Evolutionary conservation across 2,888 invertebrate species (phyloP).

Genomic region (Caenorhabditis doughertyi): DNA sequence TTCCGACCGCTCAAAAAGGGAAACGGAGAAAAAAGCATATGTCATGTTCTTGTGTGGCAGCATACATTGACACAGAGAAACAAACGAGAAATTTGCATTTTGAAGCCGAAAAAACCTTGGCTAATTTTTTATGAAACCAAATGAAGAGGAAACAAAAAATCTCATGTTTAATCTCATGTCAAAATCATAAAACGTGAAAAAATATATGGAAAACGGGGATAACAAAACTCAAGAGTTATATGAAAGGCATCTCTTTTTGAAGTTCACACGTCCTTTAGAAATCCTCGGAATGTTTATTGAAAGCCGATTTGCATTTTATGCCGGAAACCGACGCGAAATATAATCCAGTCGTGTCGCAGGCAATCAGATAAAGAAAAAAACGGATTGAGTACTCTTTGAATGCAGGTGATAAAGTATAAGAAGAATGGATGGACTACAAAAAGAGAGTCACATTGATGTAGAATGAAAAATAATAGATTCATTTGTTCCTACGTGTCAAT

Average conservation of each 20-base stretch:
- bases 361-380: neutral
- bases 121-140: neutral
- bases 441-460: no score
- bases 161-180: neutral
- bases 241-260: neutral
- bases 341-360: neutral
- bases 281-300: neutral
- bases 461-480: no score
- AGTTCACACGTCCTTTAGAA: neutral
- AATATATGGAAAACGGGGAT: neutral
- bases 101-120: neutral
- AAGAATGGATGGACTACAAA: neutral
- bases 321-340: neutral
- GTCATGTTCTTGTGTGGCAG: conserved; percentile 2
- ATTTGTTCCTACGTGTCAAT: no score
- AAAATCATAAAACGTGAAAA: neutral
- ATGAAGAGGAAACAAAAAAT: neutral
- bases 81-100: conserved; percentile 29
- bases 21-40: conserved; percentile 2
- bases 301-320: neutral
- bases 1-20: no score
- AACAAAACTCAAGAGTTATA: neutral
- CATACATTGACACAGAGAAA: conserved; percentile 13
- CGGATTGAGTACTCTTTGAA: neutral
- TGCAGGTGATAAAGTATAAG: conserved; percentile 18